phyloP scores from a whole-genome alignment of 1,140 invertebrate genomes.

The Artemia franciscana region DNA sequence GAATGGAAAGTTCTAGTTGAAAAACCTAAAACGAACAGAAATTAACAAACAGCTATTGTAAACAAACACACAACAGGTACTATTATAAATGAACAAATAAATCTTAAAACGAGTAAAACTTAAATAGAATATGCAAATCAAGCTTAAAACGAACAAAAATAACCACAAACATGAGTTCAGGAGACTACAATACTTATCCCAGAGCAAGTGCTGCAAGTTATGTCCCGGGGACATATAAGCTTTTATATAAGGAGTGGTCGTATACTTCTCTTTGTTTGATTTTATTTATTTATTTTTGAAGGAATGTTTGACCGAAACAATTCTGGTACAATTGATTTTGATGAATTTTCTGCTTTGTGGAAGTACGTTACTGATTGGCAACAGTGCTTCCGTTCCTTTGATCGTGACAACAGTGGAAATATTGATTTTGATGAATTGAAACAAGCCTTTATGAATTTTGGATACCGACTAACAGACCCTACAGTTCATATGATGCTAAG shows the following conservation, averaged over 20 bases:
- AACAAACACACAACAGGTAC: too few relatives aligned
- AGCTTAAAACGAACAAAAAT: neutral
- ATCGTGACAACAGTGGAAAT: slow-evolving; percentile 77
- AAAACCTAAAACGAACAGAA: too few relatives aligned
- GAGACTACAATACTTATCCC: neutral
- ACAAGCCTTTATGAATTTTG: slow-evolving; percentile 70
- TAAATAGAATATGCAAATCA: too few relatives aligned
- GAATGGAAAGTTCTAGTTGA: too few relatives aligned
- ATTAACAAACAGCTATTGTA: too few relatives aligned
- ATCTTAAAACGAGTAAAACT: too few relatives aligned
- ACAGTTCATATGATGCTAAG: slow-evolving; percentile 57
- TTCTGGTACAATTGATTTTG: slow-evolving; percentile 42
- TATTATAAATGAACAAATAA: too few relatives aligned
- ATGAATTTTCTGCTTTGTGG: slow-evolving; percentile 29
- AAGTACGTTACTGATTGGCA: slow-evolving; percentile 81
- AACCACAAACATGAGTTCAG: neutral
- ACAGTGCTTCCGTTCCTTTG: slow-evolving; percentile 79
- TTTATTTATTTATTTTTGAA: slow-evolving; percentile 19
- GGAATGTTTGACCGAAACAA: slow-evolving; percentile 91
- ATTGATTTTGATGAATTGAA: slow-evolving; percentile 77
- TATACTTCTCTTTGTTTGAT: neutral
- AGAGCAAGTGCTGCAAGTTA: neutral
- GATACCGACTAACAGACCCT: slow-evolving; percentile 66
- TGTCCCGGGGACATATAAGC: neutral
- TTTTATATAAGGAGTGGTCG: neutral